These are phyloP conservation scores for Sceloporus tristichus DNA, from an alignment of 2,113 vertebrate genomes.

Conservation along the genomic window DNA sequence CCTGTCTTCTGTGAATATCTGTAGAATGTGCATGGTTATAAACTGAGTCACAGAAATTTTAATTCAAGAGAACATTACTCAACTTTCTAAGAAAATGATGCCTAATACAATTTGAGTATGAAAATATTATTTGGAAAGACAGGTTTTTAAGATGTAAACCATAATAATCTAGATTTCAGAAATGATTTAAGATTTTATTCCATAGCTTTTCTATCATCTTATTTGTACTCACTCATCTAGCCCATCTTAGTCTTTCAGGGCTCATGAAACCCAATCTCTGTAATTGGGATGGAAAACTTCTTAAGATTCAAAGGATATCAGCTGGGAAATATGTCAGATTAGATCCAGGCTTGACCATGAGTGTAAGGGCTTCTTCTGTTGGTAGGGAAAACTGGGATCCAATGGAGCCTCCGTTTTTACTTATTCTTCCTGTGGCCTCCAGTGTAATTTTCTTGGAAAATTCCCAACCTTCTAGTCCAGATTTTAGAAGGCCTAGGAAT, in stretches of 20 bases:
- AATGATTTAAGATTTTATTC: neutral
- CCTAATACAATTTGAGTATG: neutral
- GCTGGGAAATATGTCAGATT: neutral
- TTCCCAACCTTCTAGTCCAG: neutral
- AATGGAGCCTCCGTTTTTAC: neutral
- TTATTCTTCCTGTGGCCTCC: neutral
- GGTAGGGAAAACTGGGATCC: neutral
- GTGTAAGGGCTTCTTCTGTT: neutral
- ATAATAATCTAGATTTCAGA: neutral
- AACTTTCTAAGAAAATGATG: conserved; percentile 5
- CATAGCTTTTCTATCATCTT: neutral
- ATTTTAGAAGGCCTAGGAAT: neutral
- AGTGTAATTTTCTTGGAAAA: neutral
- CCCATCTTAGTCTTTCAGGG: neutral
- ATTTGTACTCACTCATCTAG: neutral
- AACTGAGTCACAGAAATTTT: neutral
- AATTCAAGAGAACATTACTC: neutral
- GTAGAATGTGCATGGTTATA: neutral
- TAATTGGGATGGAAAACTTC: neutral
- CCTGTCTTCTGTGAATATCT: neutral
- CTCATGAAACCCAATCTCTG: neutral
- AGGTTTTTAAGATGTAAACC: neutral
- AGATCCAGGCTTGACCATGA: neutral
- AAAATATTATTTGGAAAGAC: neutral
- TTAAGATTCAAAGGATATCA: neutral